These are phyloP conservation scores for Euwallacea similis DNA, from an alignment of 1,140 invertebrate genomes.

Conservation along the genomic window DNA sequence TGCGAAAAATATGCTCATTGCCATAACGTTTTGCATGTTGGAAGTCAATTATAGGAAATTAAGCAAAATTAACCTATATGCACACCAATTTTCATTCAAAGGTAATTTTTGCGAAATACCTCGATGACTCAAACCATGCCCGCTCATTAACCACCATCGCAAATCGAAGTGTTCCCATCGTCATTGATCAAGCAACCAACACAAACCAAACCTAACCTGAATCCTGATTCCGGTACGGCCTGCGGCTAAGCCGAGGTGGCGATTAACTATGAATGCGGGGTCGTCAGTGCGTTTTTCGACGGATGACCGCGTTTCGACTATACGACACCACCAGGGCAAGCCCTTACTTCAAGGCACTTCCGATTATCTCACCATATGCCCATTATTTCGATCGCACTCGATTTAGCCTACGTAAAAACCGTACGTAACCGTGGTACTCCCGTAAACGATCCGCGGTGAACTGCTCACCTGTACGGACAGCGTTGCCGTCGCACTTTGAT, in stretches of 20 bases:
- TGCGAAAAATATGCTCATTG: too few relatives aligned
- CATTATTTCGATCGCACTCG: conserved; percentile 37
- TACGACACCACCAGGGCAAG: conserved; percentile 13
- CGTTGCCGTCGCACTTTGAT: conserved; percentile 12
- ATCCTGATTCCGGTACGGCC: not conserved
- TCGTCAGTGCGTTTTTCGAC: not conserved
- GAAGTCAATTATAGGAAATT: too few relatives aligned
- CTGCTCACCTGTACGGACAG: conserved; percentile 40
- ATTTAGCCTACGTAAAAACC: conserved; percentile 46
- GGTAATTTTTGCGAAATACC: too few relatives aligned
- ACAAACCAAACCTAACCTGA: not conserved
- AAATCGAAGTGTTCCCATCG: not conserved
- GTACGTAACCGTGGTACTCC: conserved; percentile 40
- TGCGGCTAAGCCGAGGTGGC: not conserved
- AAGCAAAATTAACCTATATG: too few relatives aligned
- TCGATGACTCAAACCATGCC: too few relatives aligned
- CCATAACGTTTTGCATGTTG: too few relatives aligned
- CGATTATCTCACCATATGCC: conserved; percentile 16
- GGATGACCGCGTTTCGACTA: conserved; percentile 15
- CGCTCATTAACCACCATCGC: not conserved
- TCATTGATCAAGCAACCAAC: not conserved
- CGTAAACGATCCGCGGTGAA: conserved; percentile 40
- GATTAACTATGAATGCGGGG: not conserved
- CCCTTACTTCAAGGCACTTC: conserved; percentile 25
- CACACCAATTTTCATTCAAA: too few relatives aligned